Evolutionary conservation across 2,888 invertebrate species (phyloP), one percentile per base, ranked within the genome.

Genomic region (Tetragonula carbonaria): DNA sequence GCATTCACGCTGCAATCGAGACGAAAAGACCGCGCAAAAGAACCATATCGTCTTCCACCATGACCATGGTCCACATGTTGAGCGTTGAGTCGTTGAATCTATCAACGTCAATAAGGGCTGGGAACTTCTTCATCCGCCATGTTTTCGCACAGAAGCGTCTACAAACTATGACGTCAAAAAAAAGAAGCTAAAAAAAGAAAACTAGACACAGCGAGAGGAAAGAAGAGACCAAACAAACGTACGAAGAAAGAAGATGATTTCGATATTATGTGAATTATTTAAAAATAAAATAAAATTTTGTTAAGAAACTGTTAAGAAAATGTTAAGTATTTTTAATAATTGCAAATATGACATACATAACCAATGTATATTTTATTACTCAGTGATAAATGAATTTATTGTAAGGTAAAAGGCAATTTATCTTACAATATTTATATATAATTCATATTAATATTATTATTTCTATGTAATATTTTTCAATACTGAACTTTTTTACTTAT

Each of bases 161-260:
- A 28, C 28, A 28, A 28, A 28, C 28, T 28, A 28, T 28, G 1
- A 28, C 28, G 28, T 28, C 28, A 28, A 94, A 98, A 98, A 91
- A 97, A 97, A 90, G 96, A 96, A 68, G 96, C 97, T 0, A 98
- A 97, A 93, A 98, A 97, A 92, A 95, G 97, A 18, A 98, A 97
- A 95, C 95, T 97, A 53, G 96, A 96, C 57, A 95, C 95, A 50
- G 88, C 95, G 55, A 96, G 95, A 90, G 95, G 95, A 57, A 94
- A 94, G 66, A 93, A 92, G 86, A 77, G 86, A n/a, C 87, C 87
- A 16, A 94, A 93, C 66, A 95, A 94, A 84, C 93, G 89, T 81
- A 68, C 77, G 8, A 91, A 82, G 50, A 93, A 92, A 78, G 92
- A 93, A 87, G 72, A 91, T 14, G 90, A 93, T 74, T 79, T 92